Evolutionary conservation across 2,888 invertebrate genomes (phyloP).

Genomic region (Melanchra persicariae): DNA sequence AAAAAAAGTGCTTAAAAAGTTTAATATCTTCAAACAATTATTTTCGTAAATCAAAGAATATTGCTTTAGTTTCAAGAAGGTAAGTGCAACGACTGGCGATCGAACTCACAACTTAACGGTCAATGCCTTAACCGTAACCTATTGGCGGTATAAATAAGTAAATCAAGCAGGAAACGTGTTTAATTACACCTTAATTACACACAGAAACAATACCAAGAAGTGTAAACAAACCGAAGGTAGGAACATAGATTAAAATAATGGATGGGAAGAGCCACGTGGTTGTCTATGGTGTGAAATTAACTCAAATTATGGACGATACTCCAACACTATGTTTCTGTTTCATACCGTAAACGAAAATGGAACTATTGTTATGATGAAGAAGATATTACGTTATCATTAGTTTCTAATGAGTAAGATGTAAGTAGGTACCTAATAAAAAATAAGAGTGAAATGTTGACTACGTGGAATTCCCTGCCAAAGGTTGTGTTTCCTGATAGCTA

Average conservation of each 20-base stretch:
- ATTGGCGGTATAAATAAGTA: background rate
- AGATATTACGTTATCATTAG: background rate
- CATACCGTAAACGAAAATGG: slow-evolving; percentile 4
- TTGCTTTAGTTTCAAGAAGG: background rate
- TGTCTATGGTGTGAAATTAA: slow-evolving; percentile 52
- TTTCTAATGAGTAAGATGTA: background rate
- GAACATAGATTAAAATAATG: slow-evolving; percentile 46
- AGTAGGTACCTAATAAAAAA: background rate
- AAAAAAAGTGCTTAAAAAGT: background rate
- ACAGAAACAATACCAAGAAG: slow-evolving; percentile 31
- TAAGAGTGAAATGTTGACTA: background rate
- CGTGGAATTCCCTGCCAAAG: background rate
- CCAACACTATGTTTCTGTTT: background rate
- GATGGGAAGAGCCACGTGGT: slow-evolving; percentile 60
- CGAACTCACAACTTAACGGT: background rate
- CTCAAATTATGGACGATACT: slow-evolving; percentile 46
- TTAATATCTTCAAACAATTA: background rate
- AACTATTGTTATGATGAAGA: background rate
- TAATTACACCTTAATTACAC: slow-evolving; percentile 20
- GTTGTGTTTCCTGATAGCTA: too few relatives aligned
- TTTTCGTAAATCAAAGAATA: background rate
- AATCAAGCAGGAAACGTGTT: slow-evolving; percentile 8
- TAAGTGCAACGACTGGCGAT: background rate
- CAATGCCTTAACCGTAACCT: background rate
- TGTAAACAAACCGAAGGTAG: slow-evolving; percentile 27